These are phyloP conservation scores for Hypotaenidia philippensis DNA, from an alignment of 2,797 vertebrate species.

Conservation along the genomic window DNA sequence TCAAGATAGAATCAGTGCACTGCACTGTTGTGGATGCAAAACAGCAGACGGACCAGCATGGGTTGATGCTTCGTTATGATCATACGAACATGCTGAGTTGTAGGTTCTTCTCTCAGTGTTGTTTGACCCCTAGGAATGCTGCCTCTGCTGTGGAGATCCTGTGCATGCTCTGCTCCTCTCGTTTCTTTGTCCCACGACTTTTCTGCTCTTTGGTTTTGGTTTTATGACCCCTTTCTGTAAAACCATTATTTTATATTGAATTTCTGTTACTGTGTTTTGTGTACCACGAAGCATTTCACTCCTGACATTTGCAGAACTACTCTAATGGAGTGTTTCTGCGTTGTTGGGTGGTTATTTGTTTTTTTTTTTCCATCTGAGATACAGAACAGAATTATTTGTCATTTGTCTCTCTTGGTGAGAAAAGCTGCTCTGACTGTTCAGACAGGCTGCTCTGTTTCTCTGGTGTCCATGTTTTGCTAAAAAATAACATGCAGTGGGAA, in stretches of 20 bases:
- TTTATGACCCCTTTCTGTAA: background rate
- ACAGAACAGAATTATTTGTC: background rate
- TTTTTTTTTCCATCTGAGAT: background rate
- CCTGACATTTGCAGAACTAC: background rate
- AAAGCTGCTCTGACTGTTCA: background rate
- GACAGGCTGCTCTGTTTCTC: conserved; percentile 41
- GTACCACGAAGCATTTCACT: background rate
- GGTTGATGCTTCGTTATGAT: background rate
- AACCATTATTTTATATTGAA: background rate
- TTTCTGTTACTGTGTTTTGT: background rate
- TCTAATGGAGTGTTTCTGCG: background rate
- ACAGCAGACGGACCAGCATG: background rate
- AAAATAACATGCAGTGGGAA: conserved; percentile 45
- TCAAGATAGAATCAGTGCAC: background rate
- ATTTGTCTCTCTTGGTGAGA: background rate
- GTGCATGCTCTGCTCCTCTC: background rate
- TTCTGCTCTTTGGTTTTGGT: background rate
- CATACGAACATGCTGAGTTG: background rate
- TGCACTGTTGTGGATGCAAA: background rate
- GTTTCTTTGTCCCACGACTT: background rate
- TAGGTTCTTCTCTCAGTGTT: background rate
- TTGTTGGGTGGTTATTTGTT: background rate
- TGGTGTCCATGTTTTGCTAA: conserved; percentile 66
- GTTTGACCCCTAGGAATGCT: background rate
- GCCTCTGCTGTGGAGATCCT: background rate